A percentile compares a stretch with the other conserved stretches of the same genome.
phyloP scores from a whole-genome alignment of 2,888 invertebrate species.

The Stramonita haemastoma region DNA sequence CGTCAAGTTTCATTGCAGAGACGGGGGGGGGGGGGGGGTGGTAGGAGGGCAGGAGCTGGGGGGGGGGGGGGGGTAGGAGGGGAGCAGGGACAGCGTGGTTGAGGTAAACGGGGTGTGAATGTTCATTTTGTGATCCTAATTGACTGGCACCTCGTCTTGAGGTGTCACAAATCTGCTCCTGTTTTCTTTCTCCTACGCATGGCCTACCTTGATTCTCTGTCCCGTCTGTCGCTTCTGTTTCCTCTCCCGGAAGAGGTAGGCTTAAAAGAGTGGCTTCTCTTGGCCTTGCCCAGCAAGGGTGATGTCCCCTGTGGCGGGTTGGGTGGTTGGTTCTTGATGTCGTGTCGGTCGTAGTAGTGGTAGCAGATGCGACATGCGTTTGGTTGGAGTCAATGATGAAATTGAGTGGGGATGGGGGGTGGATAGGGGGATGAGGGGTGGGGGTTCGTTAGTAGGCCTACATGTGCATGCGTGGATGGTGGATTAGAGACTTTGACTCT shows the following conservation, averaged over 20 bases:
- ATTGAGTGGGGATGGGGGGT: too few species aligned
- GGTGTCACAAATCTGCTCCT: conserved; percentile 41
- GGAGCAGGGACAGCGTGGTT: background rate
- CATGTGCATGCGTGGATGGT: too few species aligned
- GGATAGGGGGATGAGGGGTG: too few species aligned
- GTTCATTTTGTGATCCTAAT: conserved; percentile 28
- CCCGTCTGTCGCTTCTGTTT: conserved; percentile 34
- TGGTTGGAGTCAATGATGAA: background rate
- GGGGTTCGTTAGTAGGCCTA: too few species aligned
- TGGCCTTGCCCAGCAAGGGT: too few species aligned
- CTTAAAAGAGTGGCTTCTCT: background rate
- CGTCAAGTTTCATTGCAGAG: background rate
- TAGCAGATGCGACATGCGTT: conserved; percentile 2
- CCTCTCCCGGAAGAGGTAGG: background rate
- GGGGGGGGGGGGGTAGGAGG: background rate
- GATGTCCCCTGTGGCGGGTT: too few species aligned
- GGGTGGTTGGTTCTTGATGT: background rate
- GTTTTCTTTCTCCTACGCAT: conserved; percentile 37
- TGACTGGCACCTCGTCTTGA: conserved; percentile 37
- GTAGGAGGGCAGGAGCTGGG: background rate
- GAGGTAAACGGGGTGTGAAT: conserved; percentile 36
- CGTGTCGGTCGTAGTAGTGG: background rate
- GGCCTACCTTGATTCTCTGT: background rate
- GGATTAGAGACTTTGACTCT: too few species aligned
- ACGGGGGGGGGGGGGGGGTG: background rate